These are phyloP conservation scores for Eustalomyia histrio DNA, from an alignment of 2,888 invertebrate species.

Conservation along the genomic window DNA sequence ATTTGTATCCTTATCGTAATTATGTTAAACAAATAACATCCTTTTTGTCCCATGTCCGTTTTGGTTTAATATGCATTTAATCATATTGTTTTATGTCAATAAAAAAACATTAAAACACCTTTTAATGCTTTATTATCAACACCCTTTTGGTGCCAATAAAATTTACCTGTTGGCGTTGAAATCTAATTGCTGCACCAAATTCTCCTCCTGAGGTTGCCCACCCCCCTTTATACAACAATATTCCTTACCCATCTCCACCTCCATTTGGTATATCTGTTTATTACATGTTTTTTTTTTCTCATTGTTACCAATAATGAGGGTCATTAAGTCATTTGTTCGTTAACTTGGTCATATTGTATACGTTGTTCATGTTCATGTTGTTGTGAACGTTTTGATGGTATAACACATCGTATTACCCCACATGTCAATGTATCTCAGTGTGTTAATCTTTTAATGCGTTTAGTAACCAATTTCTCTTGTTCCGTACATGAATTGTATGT, in stretches of 20 bases:
- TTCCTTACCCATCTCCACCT: neutral
- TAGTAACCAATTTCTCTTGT: conserved; percentile 72
- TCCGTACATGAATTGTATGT: neutral
- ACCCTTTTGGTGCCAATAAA: neutral
- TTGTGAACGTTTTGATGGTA: conserved; percentile 8
- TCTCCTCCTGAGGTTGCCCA: no score
- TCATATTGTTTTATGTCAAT: neutral
- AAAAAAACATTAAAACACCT: neutral
- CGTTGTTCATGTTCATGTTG: conserved; percentile 31
- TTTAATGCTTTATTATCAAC: neutral
- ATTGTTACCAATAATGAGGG: conserved; percentile 64
- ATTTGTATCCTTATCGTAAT: no score
- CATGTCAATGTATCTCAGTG: conserved; percentile 69
- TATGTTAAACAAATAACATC: neutral
- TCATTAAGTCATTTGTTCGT: conserved; percentile 64
- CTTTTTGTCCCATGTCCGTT: neutral
- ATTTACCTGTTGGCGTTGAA: neutral
- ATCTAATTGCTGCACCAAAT: no score
- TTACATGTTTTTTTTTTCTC: neutral
- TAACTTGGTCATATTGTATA: conserved; percentile 59
- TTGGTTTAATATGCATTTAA: neutral
- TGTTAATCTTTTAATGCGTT: conserved; percentile 79
- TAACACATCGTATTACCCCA: conserved; percentile 51
- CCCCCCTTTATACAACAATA: neutral
- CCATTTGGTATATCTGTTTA: neutral